phyloP scores from a whole-genome alignment of 2,113 vertebrate species.

The Euleptes europaea region DNA sequence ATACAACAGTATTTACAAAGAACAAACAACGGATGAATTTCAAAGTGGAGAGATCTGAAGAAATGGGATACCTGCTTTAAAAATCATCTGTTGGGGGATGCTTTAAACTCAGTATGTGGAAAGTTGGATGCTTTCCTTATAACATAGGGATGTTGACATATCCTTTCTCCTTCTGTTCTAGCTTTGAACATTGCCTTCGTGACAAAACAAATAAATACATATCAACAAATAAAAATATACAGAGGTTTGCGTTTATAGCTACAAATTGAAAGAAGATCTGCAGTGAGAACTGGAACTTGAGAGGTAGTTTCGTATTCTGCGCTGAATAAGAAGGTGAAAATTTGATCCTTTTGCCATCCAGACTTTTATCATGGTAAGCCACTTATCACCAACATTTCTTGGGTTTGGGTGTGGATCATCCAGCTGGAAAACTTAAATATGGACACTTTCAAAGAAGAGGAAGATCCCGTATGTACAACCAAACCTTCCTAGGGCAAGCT shows the following conservation, averaged over 20 bases:
- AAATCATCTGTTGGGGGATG: conserved; percentile 20
- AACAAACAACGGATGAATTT: not conserved
- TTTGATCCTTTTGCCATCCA: not conserved
- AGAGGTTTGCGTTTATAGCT: not conserved
- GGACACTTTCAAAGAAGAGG: not conserved
- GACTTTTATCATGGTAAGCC: not conserved
- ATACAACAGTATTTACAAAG: not conserved
- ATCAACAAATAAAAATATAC: not conserved
- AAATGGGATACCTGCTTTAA: not conserved
- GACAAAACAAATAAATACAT: not conserved
- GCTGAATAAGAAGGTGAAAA: not conserved
- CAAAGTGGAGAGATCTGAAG: not conserved
- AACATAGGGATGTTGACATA: not conserved
- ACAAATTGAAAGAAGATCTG: not conserved
- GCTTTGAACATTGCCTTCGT: not conserved
- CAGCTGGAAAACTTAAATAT: accelerated
- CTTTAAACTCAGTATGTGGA: not conserved
- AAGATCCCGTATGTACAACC: not conserved
- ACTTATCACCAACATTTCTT: not conserved
- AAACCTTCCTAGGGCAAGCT: not conserved
- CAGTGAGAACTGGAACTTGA: not conserved
- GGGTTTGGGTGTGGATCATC: not conserved
- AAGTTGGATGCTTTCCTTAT: not conserved
- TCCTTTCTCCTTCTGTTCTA: not conserved
- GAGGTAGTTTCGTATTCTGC: not conserved